phyloP scores from a whole-genome alignment of 2,888 invertebrate genomes.

The Helleia helle region DNA sequence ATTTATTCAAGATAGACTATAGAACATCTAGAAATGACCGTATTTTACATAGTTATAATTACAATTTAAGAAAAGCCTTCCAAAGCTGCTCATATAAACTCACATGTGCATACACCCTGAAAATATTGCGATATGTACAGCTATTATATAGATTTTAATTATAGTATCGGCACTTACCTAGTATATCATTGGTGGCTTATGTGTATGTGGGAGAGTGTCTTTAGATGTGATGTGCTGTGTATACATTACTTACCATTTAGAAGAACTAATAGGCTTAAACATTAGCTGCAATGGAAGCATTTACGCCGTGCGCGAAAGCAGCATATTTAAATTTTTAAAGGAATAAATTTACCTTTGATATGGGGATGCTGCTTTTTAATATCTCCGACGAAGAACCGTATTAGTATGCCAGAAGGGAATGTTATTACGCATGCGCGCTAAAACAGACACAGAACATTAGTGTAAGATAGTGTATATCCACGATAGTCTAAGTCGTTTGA shows the following conservation, averaged over 20 bases:
- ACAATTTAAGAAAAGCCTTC: conserved; percentile 12
- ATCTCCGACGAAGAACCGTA: conserved; percentile 52
- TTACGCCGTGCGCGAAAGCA: conserved; percentile 31
- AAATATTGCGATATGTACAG: conserved; percentile 52
- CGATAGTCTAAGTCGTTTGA: conserved; percentile 16
- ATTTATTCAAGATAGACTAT: neutral
- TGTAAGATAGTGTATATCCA: conserved; percentile 25
- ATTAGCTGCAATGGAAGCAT: conserved; percentile 24
- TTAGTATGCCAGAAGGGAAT: conserved; percentile 75
- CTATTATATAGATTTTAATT: conserved; percentile 38
- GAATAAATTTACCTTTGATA: conserved; percentile 47
- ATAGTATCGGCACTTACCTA: conserved; percentile 22
- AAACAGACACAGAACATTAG: conserved; percentile 70
- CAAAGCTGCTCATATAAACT: conserved; percentile 33
- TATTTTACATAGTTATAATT: conserved; percentile 1
- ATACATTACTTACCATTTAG: conserved; percentile 38
- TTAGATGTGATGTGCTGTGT: conserved; percentile 21
- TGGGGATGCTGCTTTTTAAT: conserved; percentile 37
- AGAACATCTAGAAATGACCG: neutral
- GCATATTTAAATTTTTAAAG: conserved; percentile 25
- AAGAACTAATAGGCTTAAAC: neutral
- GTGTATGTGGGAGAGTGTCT: conserved; percentile 10
- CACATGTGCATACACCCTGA: conserved; percentile 33
- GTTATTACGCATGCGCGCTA: conserved; percentile 75
- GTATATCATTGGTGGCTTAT: neutral